phyloP scores from a whole-genome alignment of 2,113 vertebrate genomes.

The Oncorhynchus kisutch region DNA sequence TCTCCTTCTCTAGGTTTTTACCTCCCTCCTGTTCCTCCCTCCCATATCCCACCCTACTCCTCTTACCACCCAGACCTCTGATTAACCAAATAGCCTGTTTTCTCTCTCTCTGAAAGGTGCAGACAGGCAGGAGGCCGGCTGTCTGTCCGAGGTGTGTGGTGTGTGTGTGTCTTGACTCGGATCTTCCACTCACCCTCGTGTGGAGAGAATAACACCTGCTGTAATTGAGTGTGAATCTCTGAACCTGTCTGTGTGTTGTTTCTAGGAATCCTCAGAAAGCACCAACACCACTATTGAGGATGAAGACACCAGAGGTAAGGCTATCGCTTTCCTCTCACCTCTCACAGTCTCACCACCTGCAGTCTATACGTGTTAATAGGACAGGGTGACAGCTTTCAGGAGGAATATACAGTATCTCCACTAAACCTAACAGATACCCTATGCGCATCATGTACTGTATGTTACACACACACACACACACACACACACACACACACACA shows the following conservation, averaged over 20 bases:
- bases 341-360: too few relatives aligned
- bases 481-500: background rate
- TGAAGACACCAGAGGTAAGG: slow-evolving; percentile 89
- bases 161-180: background rate
- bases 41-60: background rate
- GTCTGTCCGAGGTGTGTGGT: background rate
- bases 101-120: slow-evolving; percentile 27
- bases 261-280: slow-evolving; percentile 96
- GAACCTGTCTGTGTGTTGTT: slow-evolving; percentile 63
- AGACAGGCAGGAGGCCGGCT: background rate
- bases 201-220: background rate
- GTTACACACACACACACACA: background rate
- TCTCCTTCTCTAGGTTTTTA: background rate
- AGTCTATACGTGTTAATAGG: background rate
- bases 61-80: background rate
- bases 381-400: background rate
- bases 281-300: slow-evolving; percentile 98
- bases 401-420: background rate
- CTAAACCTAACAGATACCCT: background rate
- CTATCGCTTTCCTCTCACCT: background rate
- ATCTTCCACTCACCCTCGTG: too few relatives aligned
- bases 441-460: background rate
- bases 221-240: slow-evolving; percentile 1
- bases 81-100: slow-evolving; percentile 6
- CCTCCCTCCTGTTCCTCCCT: background rate